Conservation (phyloP, 2,888 invertebrate genomes). For the Cheilosia variabilis region DNA sequence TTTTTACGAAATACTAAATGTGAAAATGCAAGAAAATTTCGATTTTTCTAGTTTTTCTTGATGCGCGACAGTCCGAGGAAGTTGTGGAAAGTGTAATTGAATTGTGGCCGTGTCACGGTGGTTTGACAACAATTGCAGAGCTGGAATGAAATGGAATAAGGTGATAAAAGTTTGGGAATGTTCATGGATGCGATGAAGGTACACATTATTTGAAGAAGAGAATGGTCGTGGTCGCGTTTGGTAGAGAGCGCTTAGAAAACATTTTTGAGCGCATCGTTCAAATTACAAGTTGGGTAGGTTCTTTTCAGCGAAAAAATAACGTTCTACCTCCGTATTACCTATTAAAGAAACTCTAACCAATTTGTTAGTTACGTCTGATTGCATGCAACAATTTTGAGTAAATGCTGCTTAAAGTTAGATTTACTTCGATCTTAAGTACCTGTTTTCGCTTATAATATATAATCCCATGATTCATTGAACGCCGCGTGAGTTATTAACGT, state of each 20-base stretch:
- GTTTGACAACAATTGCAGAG: constrained; percentile 60
- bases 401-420: no score
- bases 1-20: constrained; percentile 7
- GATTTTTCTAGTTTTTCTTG: constrained; percentile 7
- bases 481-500: no score
- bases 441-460: no score
- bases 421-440: no score
- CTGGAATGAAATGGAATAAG: constrained; percentile 28
- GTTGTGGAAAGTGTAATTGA: constrained; percentile 61
- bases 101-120: constrained; percentile 50
- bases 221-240: neutral
- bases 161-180: neutral
- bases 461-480: no score
- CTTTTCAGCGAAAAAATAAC: no score
- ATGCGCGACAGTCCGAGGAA: constrained; percentile 49
- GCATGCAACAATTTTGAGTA: no score
- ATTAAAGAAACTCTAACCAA: no score
- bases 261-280: neutral
- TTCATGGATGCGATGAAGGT: constrained; percentile 1
- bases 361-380: no score
- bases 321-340: no score
- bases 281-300: neutral
- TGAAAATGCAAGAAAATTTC: constrained; percentile 39
- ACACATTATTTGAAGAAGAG: neutral
- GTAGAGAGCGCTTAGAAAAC: neutral